Evolutionary conservation across 2,113 vertebrate species (phyloP).

Genomic region (Apus apus): DNA sequence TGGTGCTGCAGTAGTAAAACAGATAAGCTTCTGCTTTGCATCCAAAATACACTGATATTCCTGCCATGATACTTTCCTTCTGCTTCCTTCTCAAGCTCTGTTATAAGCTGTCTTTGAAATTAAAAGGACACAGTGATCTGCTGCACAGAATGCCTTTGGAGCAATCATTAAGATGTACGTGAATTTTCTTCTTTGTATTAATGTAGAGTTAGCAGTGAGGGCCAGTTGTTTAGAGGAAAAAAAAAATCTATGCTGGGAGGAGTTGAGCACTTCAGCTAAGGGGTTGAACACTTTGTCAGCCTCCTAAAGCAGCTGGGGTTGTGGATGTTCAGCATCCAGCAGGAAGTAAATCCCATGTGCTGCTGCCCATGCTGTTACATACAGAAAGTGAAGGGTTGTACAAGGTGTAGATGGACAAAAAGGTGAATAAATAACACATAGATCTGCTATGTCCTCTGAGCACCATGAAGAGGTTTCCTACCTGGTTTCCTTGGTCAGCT

Average conservation of each 20-base stretch:
- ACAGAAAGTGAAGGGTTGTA: neutral
- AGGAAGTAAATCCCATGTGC: neutral
- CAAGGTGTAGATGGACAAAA: neutral
- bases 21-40: conserved; percentile 88
- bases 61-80: conserved; percentile 61
- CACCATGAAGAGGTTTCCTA: neutral
- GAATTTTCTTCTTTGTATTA: neutral
- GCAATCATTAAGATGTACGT: neutral
- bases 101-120: conserved; percentile 9
- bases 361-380: neutral
- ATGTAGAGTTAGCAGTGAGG: neutral
- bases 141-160: neutral
- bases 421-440: neutral
- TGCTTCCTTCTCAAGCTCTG: conserved; percentile 46
- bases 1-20: conserved; percentile 86
- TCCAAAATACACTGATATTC: conserved; percentile 79
- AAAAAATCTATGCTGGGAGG: neutral
- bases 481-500: neutral
- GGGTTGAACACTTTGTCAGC: neutral
- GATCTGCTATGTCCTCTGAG: neutral
- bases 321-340: neutral
- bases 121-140: neutral
- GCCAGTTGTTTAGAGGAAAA: neutral
- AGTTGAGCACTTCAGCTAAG: neutral
- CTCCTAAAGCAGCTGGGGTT: neutral